Evolutionary conservation across 2,888 invertebrate genomes (phyloP).

Genomic region (Sarcophaga rosellei): DNA sequence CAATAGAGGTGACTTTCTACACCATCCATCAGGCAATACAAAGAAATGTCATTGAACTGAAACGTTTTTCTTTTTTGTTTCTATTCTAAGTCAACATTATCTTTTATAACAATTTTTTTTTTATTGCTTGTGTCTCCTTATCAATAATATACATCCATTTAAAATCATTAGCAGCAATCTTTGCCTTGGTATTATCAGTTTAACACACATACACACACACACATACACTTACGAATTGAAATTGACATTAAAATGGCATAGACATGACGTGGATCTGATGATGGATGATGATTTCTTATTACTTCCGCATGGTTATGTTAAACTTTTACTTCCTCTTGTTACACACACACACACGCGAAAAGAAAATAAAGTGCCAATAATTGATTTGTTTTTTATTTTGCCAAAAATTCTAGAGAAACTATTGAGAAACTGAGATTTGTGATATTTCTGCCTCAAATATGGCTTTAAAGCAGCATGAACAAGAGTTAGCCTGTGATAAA

Average conservation of each 20-base stretch:
- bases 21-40: neutral
- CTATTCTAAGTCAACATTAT: neutral
- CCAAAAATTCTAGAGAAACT: constrained; percentile 17
- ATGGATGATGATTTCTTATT: constrained; percentile 20
- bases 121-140: constrained; percentile 26
- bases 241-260: neutral
- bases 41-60: constrained; percentile 51
- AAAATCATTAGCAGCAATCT: constrained; percentile 37
- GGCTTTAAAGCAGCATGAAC: constrained; percentile 48
- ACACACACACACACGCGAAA: neutral
- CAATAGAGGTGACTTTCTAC: constrained; percentile 34
- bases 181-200: constrained; percentile 8
- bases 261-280: neutral
- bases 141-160: constrained; percentile 16
- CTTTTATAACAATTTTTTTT: neutral
- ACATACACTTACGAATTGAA: neutral
- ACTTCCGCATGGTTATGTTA: constrained; percentile 36
- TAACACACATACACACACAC: neutral
- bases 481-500: constrained; percentile 35
- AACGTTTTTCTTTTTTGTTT: constrained; percentile 10
- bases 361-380: neutral
- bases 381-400: neutral
- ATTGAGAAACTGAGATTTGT: constrained; percentile 19
- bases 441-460: constrained; percentile 38
- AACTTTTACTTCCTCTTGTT: constrained; percentile 2